Base-by-base conservation (phyloP, 2,113 vertebrate genomes). In the Paratilapia polleni region DNA sequence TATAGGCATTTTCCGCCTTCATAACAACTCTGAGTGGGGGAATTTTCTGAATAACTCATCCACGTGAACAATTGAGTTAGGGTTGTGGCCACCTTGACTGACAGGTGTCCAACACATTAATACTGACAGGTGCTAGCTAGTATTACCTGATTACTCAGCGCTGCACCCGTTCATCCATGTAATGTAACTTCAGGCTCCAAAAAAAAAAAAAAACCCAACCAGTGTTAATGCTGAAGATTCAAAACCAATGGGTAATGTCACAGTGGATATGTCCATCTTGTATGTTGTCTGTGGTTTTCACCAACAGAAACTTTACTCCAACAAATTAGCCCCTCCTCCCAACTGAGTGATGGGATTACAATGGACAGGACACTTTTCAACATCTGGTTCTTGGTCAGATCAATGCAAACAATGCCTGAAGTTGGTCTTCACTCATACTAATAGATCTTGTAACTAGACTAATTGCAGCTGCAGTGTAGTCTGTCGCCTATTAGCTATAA, bases 231-330 rank as follows among this genome's bases (percentile, higher is more conserved):
- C 64, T 70, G 15, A 70, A 28, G 41, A 49, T 49, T 68, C 8
- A 28, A 43, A 0, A 10, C 22, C 41, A 8, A 22, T 1, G 1
- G 9, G 9, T 70, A 41, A 49, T 49, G 64, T 1, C 9, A 3
- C 19, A 28, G 43, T 49, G 41, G 41, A 26, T 26, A 28, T 9
- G 41, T 49, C 14, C 41, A 2, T 12, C 41, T 28, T 0, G 11
- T 47, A 0, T 11, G 26, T n/a, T 1, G 10, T 68, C 38, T 68
- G 22, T 68, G 64, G 14, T 19, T 26, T 22, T 68, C 8, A 28
- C 19, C 38, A 0, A 26, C 8, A 47, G 38, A 17, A 4, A 1
- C 3, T 26, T 36, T 0, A 47, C 38, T 17, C 8, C 14, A 43
- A 36, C 0, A 47, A 68, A 47, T 26, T 9, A 19, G 64, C 4